Evolutionary conservation across 2,888 invertebrate species (phyloP), one percentile per base, ranked within the genome.

Genomic region (Spatulosminthurus flaviceps): DNA sequence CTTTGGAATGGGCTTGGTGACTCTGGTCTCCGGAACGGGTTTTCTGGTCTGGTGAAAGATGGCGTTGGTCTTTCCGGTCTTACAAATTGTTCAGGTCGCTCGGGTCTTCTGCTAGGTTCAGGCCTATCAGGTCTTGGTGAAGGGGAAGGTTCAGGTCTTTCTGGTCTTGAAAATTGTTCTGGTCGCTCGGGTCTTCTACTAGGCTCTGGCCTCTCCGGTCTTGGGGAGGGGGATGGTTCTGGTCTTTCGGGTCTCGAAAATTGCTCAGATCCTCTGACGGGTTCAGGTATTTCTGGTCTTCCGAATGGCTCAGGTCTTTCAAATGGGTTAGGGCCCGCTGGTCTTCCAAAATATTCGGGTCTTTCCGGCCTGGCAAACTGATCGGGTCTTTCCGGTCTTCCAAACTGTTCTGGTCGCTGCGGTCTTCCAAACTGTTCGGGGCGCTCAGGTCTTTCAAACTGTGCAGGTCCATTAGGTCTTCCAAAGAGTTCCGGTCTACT

Each of bases 1-100:
- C 19, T 74, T 34, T 13, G 16, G 61, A 34, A 43, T 78, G 78
- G 22, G 78, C 26, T 66, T 78, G 78, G 67, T 66, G 73, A 11
- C 21, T 13, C 29, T 13, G 16, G 9, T 29, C 51, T 16, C 61
- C 28, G 19, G 34, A 34, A 34, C 9, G 34, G 34, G 34, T 9
- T 34, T 34, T 34, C 34, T 4, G 34, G 34, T 34, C 34, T 34
- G 4, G 34, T 34, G 34, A 34, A 34, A 34, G 34, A 34, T 34
- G 2, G 51, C 51, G 5, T 16, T 51, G 16, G 19, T 51, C n/a
- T n/a, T 51, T 64, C 64, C 24, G 64, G 64, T 13, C 64, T 22
- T 7, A 7, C 26, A 16, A 28, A 42, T 16, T 19, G 61, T 11
- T 11, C 21, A 4, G 64, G 64, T 22, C 19, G 7, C 13, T 9